Evolutionary conservation across 1,140 invertebrate species (phyloP), one percentile per base, ranked within the genome.

Genomic region (Venustaconcha ellipsiformis): DNA sequence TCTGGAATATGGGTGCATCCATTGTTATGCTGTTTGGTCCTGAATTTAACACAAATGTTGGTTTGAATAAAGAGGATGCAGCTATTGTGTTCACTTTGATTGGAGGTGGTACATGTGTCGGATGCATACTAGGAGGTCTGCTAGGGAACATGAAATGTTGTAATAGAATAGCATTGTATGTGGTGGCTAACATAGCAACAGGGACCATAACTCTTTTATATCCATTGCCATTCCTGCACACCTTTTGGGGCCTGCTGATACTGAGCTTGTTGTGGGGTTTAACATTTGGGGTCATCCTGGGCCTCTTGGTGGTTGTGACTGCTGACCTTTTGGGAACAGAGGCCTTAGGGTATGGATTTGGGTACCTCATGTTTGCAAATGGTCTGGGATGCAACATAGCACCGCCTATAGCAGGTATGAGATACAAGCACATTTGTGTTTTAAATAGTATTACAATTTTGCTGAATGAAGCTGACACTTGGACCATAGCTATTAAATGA

Each of bases 351-450:
- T 79, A 83, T 75, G 87, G 80, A 1, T 76, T 86, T 26, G 87
- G 87, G 6, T 87, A 86, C 63, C 72, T 87, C 8, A 86, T 88
- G 84, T 63, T 87, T 30, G 82, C 82, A 30, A 87, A 88, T 82
- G 87, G 87, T 23, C 57, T 87, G 30, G 87, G 87, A 37, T 70
- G 78, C 60, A 83, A 86, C 26, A 57, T 81, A 59, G 86, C 86
- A 67, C 87, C 87, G 48, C 82, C 83, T 14, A 13, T 86, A 2
- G 85, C 84, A 79, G 86, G 87, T 88, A 77, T 66, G 80, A 83
- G 37, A 37, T 37, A 37, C 37, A 37, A 6, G 8, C 37, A 37
- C 37, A 37, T 37, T 37, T 37, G 37, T 37, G 37, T 37, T 37
- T 37, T 37, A 37, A 37, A 37, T 37, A 37, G 37, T 37, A 37